phyloP scores from a whole-genome alignment of 2,113 vertebrate genomes.

The Chaetorhynchus papuensis region DNA sequence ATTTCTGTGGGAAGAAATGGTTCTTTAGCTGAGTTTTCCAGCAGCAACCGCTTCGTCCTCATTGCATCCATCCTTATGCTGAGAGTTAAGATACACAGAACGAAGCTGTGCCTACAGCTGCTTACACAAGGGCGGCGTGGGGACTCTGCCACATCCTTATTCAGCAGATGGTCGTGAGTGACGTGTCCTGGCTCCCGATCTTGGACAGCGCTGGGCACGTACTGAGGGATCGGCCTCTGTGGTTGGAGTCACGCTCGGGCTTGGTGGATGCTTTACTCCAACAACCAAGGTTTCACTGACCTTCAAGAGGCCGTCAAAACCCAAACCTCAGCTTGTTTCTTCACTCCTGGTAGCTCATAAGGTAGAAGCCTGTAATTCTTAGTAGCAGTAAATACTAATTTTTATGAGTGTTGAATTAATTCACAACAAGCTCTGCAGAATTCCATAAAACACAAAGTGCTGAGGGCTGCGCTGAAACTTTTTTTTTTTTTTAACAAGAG shows the following conservation, averaged over 20 bases:
- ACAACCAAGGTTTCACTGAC: not conserved
- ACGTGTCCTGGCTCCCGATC: not conserved
- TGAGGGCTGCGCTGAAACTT: not conserved
- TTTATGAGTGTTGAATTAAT: not conserved
- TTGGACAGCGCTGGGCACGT: not conserved
- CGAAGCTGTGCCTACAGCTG: not conserved
- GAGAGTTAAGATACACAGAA: not conserved
- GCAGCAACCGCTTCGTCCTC: not conserved
- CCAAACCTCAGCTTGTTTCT: not conserved
- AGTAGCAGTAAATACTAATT: not conserved
- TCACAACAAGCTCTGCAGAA: not conserved
- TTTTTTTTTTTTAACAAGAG: not conserved
- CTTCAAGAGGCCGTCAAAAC: not conserved
- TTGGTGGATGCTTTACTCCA: not conserved
- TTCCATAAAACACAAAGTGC: not conserved
- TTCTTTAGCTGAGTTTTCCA: not conserved
- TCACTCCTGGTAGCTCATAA: not conserved
- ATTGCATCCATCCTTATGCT: not conserved
- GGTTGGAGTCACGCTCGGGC: not conserved
- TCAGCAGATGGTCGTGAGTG: not conserved
- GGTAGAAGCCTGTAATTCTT: not conserved
- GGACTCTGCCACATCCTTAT: not conserved
- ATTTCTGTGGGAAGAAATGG: not conserved
- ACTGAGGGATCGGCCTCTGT: not conserved
- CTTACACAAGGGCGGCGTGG: not conserved